Evolutionary conservation across 2,888 invertebrate species (phyloP), one percentile per base, ranked within the genome.

Genomic region (Onchidella celtica): DNA sequence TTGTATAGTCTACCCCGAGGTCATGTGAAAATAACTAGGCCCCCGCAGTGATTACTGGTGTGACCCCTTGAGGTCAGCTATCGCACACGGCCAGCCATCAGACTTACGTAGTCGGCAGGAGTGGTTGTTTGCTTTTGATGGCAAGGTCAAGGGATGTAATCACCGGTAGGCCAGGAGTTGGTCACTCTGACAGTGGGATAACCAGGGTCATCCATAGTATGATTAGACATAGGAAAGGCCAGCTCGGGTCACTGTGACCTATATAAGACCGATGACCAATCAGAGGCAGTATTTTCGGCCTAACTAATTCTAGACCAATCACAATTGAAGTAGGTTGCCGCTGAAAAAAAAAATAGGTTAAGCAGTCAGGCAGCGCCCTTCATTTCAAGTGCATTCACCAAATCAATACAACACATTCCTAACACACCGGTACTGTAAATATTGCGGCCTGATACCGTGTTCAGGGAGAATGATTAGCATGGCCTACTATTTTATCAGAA

Each of bases 221-320:
- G 29, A 65, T 27, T 75, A 24, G 61, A 24, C 17, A 14, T 38
- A 66, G 17, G 65, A 38, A 69, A 61, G 78, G 72, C 40, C 57
- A 69, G 40, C 47, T 72, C 17, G 65, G 80, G 74, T 80, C 80
- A 80, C 27, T 9, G 24, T 80, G 68, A 80, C 80, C 66, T 74
- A 80, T n/a, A 29, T 74, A 24, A n/a, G n/a, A 17, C 24, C 34
- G 27, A 38, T 1, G 36, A 65, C 79, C 79, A 79, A 79, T 79
- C 65, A 65, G 72, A 73, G 38, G 17, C 27, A 24, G 11, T 61
- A 63, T 63, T 79, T 65, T 61, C 38, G 70, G 32, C 66, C 78
- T 38, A 29, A 21, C 73, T 73, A 79, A 79, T 79, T 79, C 65
- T 65, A 72, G 72, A 32, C 73, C 79, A 79, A 78, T 78, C 59